Percentiles rank a stretch among this genome's conserved stretches.
Evolutionary conservation across 2,113 vertebrate species (phyloP).

Genomic region (Dermatemys mawii): DNA sequence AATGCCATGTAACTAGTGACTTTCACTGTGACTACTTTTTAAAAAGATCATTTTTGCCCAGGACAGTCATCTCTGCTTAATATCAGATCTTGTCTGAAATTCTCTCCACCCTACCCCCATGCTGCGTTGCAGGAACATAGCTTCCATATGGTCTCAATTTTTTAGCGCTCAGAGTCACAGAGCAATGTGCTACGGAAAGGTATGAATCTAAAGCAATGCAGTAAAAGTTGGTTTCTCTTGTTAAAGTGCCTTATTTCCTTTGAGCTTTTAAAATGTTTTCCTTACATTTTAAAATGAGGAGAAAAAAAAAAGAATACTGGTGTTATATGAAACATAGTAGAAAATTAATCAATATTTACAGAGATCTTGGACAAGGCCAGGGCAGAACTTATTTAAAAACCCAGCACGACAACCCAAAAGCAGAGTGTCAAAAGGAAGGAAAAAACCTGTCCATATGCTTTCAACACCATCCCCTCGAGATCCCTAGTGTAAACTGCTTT

Average conservation of each 20-base stretch:
- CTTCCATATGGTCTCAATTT: neutral
- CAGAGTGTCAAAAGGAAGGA: conserved; percentile 54
- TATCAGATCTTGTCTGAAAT: neutral
- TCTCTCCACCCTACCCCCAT: neutral
- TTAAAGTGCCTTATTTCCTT: conserved; percentile 72
- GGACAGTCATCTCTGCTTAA: neutral
- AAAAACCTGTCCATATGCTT: conserved; percentile 53
- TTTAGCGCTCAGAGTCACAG: neutral
- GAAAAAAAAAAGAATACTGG: conserved; percentile 15
- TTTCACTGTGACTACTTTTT: neutral
- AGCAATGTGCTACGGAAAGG: neutral
- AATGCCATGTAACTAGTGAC: neutral
- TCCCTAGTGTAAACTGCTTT: conserved; percentile 64
- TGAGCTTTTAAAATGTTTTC: conserved; percentile 26
- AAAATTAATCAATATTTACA: conserved; percentile 78
- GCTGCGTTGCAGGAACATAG: fast-evolving
- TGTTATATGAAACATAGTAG: conserved; percentile 70
- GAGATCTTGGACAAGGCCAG: conserved; percentile 35
- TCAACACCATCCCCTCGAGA: conserved; percentile 62
- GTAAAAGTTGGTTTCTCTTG: conserved; percentile 8
- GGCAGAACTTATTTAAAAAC: conserved; percentile 12
- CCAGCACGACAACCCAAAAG: conserved; percentile 59
- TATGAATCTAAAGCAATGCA: neutral
- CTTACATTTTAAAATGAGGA: conserved; percentile 5
- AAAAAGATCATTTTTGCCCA: neutral